A percentile compares a stretch with the other conserved stretches of the same genome.
Evolutionary conservation across 64 coral and sea anemone species (phyloP).

Genomic region (Montipora efflorescens): DNA sequence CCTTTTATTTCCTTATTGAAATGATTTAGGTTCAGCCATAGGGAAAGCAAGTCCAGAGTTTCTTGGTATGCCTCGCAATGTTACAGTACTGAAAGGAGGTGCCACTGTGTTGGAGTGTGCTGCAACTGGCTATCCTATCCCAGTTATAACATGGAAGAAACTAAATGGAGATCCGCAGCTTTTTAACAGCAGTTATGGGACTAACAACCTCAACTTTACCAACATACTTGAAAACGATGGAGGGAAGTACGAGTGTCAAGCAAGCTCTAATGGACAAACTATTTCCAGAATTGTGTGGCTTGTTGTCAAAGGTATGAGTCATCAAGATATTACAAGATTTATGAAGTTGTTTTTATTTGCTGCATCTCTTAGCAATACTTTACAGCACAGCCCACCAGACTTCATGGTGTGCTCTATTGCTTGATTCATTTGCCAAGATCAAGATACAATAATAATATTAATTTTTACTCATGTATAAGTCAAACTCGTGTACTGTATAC

Average conservation of each 20-base stretch:
- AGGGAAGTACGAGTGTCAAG: conserved; percentile 79
- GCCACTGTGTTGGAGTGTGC: conserved; percentile 79
- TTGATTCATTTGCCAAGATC: too few relatives aligned
- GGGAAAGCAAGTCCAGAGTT: conserved; percentile 12
- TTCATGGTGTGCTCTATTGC: too few relatives aligned
- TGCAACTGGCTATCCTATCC: conserved; percentile 72
- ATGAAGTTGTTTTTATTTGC: too few relatives aligned
- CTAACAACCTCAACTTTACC: conserved; percentile 68
- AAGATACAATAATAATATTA: too few relatives aligned
- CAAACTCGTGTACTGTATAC: too few relatives aligned
- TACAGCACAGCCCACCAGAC: too few relatives aligned
- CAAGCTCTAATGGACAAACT: conserved; percentile 67
- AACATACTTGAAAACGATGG: conserved; percentile 54
- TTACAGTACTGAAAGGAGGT: conserved; percentile 48
- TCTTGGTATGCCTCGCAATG: conserved; percentile 67
- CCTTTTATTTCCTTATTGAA: neutral
- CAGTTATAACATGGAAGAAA: conserved; percentile 80
- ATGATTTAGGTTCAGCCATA: neutral
- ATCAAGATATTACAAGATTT: too few relatives aligned
- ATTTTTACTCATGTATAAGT: too few relatives aligned
- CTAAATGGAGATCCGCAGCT: conserved; percentile 1
- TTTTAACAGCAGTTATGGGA: conserved; percentile 10
- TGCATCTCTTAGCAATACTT: too few relatives aligned
- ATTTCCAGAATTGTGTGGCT: conserved; percentile 75
- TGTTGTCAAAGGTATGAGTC: conserved; percentile 73